Percentiles rank a stretch among this genome's conserved stretches.
phyloP scores from a whole-genome alignment of 2,888 invertebrate genomes.

The Drosophila nr. perissopoda region DNA sequence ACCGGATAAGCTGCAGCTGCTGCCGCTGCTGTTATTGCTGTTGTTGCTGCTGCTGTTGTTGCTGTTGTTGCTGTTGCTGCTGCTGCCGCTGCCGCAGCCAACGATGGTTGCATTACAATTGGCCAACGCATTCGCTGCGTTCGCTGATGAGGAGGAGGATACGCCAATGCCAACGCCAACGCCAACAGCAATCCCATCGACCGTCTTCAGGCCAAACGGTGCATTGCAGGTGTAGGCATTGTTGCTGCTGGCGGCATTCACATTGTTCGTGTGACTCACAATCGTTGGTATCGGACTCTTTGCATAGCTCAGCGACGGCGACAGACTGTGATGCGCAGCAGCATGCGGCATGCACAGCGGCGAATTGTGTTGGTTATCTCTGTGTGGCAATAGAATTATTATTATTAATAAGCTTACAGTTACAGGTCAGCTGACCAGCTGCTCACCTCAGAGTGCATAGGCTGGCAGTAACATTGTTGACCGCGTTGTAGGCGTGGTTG shows the following conservation, averaged over 20 bases:
- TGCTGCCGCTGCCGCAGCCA: slow-evolving; percentile 47
- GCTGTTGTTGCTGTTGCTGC: slow-evolving; percentile 50
- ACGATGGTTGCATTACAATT: slow-evolving; percentile 34
- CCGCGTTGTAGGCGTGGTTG: slow-evolving; percentile 80
- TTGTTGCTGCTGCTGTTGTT: slow-evolving; percentile 50
- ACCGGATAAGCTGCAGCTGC: slow-evolving; percentile 57
- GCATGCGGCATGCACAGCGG: slow-evolving; percentile 84
- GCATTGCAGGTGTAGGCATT: slow-evolving; percentile 83
- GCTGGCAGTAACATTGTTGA: slow-evolving; percentile 72
- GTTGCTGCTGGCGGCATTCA: slow-evolving; percentile 46
- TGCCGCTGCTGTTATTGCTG: slow-evolving; percentile 47
- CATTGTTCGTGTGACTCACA: slow-evolving; percentile 71
- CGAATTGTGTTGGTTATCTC: slow-evolving; percentile 84
- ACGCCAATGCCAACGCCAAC: slow-evolving; percentile 32
- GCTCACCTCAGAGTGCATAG: slow-evolving; percentile 75
- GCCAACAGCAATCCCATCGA: slow-evolving; percentile 66
- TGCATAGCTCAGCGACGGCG: slow-evolving; percentile 83
- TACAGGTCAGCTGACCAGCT: background rate
- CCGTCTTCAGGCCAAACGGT: slow-evolving; percentile 83
- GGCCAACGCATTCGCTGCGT: slow-evolving; percentile 39
- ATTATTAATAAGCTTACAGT: background rate
- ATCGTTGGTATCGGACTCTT: slow-evolving; percentile 83
- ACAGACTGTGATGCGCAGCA: slow-evolving; percentile 81
- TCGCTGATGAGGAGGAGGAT: slow-evolving; percentile 45
- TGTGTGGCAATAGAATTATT: slow-evolving; percentile 31